Conservation (phyloP, 2,797 vertebrate genomes). For the Enteromius afrohamiltoni region DNA sequence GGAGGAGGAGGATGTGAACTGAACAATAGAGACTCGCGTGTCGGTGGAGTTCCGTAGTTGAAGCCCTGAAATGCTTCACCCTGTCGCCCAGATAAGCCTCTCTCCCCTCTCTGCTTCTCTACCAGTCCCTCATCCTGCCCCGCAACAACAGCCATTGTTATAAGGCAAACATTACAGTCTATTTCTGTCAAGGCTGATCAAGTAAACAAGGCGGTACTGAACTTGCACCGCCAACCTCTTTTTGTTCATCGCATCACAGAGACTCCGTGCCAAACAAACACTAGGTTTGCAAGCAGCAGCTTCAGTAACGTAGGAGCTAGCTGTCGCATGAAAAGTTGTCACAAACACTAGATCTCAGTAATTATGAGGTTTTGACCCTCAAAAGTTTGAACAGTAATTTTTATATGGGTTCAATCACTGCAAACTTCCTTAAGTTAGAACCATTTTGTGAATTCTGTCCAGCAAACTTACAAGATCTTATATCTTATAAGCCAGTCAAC, state of each 20-base stretch:
- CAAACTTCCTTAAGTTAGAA: not conserved
- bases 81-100: constrained; percentile 39
- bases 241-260: constrained; percentile 16
- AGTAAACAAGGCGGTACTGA: constrained; percentile 48
- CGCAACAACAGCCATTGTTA: constrained; percentile 47
- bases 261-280: not conserved
- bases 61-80: constrained; percentile 34
- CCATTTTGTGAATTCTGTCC: not conserved
- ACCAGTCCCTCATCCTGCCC: constrained; percentile 32
- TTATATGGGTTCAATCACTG: not conserved
- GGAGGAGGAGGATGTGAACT: constrained; percentile 46
- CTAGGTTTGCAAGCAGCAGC: not conserved
- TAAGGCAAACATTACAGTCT: constrained; percentile 27
- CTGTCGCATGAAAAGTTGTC: not conserved
- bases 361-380: not conserved
- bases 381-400: not conserved
- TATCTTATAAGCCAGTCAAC: not conserved
- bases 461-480: not conserved
- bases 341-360: not conserved
- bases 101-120: not conserved
- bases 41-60: constrained; percentile 27
- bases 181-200: constrained; percentile 49
- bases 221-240: constrained; percentile 23
- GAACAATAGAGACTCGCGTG: constrained; percentile 54
- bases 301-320: not conserved